Evolutionary conservation across 2,888 invertebrate species (phyloP), one percentile per base, ranked within the genome.

Genomic region (Drosophila emarginata): DNA sequence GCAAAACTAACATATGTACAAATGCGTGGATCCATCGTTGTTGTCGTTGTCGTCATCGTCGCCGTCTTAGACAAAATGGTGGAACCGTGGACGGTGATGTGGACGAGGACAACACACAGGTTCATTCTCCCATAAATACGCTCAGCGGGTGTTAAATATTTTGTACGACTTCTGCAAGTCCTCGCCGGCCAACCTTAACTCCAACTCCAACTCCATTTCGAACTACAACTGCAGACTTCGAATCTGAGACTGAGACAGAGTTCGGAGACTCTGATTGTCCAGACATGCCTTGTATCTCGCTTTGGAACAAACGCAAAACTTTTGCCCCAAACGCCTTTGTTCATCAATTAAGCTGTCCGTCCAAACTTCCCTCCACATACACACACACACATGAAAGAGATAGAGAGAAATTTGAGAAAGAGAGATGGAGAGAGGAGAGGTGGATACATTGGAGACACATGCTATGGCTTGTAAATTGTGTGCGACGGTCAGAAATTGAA

Each of bases 111-210:
- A 61, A 64, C 61, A 77, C 87, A 89, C 90, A 90, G 90, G 90
- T 90, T 90, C 89, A 89, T 87, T 90, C 89, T 87, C 90, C 90
- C 90, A 90, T 89, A 90, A 89, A 81, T 87, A 80, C 79, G 78
- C 90, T 76, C 90, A 90, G 90, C 90, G 87, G 90, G 90, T 88
- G 89, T 88, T 82, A 82, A 82, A 82, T 82, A 82, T 82, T 82
- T 77, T 87, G 82, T 82, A 87, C 82, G 82, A 87, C 82, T 82
- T 82, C 84, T 82, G 82, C 87, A 84, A 84, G 81, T 84, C 74
- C 84, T 87, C 72, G 67, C 21, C 56, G n/a, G n/a, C n/a, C n/a
- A n/a, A n/a, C n/a, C n/a, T n/a, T n/a, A 40, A 36, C 51, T 21
- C 21, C 21, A 45, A 21, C 45, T 45, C 45, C 45, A 45, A 61